Percentiles rank a stretch among this genome's conserved stretches.
phyloP scores from a whole-genome alignment of 35 echinoderm and acorn worm genomes.

The Apostichopus japonicus region DNA sequence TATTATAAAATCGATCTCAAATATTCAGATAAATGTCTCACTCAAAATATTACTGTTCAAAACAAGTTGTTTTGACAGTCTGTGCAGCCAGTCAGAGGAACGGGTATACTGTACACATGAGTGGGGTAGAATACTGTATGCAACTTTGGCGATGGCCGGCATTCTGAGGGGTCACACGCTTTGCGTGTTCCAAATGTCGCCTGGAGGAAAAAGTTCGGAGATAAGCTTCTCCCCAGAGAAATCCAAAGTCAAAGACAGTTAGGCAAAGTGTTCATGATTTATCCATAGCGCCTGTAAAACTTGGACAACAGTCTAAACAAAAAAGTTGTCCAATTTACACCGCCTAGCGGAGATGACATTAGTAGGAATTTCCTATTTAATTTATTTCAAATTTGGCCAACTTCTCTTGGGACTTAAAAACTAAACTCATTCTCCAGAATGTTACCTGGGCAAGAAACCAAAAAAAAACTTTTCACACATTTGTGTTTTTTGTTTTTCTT shows the following conservation, averaged over 20 bases:
- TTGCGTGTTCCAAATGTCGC: neutral
- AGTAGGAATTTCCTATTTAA: conserved; percentile 19
- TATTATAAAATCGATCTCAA: conserved; percentile 20
- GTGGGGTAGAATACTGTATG: neutral
- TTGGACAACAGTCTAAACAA: neutral
- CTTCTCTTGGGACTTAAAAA: neutral
- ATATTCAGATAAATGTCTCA: conserved; percentile 23
- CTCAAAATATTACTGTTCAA: conserved; percentile 30
- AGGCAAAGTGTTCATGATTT: neutral
- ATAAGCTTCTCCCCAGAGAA: conserved; percentile 27
- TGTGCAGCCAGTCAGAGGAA: too few relatives aligned
- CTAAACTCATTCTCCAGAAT: too few relatives aligned
- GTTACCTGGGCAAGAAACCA: too few relatives aligned
- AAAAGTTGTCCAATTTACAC: neutral
- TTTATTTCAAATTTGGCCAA: neutral
- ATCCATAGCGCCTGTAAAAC: neutral
- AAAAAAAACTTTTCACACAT: too few relatives aligned
- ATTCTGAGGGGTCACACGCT: conserved; percentile 31
- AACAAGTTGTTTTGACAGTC: conserved; percentile 40
- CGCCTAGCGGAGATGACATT: conserved; percentile 14
- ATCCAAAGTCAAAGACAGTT: conserved; percentile 5
- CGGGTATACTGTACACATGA: neutral
- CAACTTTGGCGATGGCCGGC: neutral
- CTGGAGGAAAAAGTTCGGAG: conserved; percentile 1
- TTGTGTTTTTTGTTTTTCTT: too few relatives aligned